Percentiles rank a stretch among this genome's conserved stretches.
Conservation (phyloP, 2,797 vertebrate species). For the Phyllotis vaccarum region DNA sequence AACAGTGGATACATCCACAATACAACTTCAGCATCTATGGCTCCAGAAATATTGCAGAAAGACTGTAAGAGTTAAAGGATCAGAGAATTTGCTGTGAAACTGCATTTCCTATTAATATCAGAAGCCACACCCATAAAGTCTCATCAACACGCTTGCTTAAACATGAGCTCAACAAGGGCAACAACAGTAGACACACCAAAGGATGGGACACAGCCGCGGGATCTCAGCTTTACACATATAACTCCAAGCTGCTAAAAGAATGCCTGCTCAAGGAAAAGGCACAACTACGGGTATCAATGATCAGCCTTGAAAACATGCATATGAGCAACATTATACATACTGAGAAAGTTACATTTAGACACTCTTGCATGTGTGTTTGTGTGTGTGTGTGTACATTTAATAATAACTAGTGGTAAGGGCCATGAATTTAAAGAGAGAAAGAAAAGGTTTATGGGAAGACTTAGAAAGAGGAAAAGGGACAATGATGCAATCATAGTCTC, state of each 20-base stretch:
- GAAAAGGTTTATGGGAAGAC: too few species aligned
- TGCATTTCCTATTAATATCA: neutral
- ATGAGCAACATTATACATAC: neutral
- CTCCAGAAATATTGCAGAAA: neutral
- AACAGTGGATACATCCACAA: neutral
- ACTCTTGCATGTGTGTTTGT: neutral
- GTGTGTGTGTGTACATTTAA: neutral
- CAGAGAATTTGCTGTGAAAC: neutral
- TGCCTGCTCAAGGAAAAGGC: neutral
- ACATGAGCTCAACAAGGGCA: neutral
- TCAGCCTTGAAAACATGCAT: neutral
- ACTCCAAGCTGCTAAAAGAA: neutral
- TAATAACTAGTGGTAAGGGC: neutral
- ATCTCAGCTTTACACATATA: neutral
- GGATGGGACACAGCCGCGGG: too few species aligned
- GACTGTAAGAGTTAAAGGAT: neutral
- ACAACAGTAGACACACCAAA: neutral
- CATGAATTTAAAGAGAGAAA: neutral
- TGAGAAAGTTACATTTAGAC: neutral
- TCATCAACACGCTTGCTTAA: neutral
- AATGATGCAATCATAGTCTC: neutral
- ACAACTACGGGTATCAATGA: neutral
- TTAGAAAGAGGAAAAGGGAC: too few species aligned
- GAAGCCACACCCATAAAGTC: neutral
- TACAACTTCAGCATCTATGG: neutral